A percentile compares a stretch with the other conserved stretches of the same genome.
phyloP scores from a whole-genome alignment of 2,797 vertebrate genomes.

The Danio kyathit region DNA sequence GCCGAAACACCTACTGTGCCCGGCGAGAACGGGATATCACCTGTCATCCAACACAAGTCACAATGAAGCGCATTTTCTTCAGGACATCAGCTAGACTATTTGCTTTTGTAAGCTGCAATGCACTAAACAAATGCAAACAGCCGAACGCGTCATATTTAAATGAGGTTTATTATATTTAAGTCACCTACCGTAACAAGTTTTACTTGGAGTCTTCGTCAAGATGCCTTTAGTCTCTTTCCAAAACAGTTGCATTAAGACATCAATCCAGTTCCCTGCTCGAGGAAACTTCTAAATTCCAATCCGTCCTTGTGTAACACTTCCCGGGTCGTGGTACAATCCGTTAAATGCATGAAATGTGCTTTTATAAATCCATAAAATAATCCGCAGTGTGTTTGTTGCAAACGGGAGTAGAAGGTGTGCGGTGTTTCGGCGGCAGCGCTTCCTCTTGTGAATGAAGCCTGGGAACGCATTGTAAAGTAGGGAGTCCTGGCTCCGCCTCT shows the following conservation, averaged over 20 bases:
- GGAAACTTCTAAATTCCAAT: conserved; percentile 65
- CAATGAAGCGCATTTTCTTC: conserved; percentile 34
- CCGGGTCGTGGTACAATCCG: conserved; percentile 62
- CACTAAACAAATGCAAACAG: neutral
- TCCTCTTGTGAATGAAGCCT: conserved; percentile 93
- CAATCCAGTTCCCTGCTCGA: conserved; percentile 75
- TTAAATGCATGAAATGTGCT: conserved; percentile 44
- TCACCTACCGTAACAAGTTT: conserved; percentile 72
- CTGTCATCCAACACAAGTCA: conserved; percentile 68
- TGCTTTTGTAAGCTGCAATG: conserved; percentile 23
- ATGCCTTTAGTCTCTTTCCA: conserved; percentile 81
- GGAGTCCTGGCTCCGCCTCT: conserved; percentile 78
- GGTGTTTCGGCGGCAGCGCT: conserved; percentile 68
- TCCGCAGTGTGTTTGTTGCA: conserved; percentile 58
- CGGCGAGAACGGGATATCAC: conserved; percentile 72
- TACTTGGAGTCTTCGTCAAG: conserved; percentile 71
- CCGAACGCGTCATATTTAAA: neutral
- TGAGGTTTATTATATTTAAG: neutral
- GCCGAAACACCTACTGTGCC: conserved; percentile 74
- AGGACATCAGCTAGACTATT: neutral
- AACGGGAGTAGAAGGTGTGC: conserved; percentile 58
- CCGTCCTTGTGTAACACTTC: conserved; percentile 39
- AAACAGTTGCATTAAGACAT: conserved; percentile 86
- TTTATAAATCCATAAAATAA: conserved; percentile 77
- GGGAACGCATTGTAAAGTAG: conserved; percentile 69